A percentile compares a stretch with the other conserved stretches of the same genome.
These are phyloP conservation scores for Metallyticus violacea DNA, from an alignment of 2,888 invertebrate genomes.

Conservation along the genomic window DNA sequence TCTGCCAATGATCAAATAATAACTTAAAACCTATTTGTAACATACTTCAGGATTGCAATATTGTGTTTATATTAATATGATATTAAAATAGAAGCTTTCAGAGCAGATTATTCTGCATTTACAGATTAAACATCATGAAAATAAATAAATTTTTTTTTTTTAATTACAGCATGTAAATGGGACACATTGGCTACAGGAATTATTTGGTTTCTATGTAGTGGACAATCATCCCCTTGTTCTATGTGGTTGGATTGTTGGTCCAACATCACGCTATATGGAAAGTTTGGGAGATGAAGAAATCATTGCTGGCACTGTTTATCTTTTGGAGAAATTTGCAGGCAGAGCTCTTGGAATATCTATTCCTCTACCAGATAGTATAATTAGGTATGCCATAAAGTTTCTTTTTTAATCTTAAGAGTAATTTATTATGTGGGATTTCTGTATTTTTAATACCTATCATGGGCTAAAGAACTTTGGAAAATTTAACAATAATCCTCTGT, in stretches of 20 bases:
- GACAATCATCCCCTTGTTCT: conserved; percentile 61
- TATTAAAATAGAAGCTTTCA: background rate
- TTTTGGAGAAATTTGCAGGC: conserved; percentile 56
- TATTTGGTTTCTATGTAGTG: conserved; percentile 66
- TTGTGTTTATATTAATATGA: too few species aligned
- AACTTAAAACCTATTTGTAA: background rate
- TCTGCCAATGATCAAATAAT: background rate
- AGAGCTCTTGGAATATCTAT: conserved; percentile 50
- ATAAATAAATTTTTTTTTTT: background rate
- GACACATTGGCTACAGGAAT: conserved; percentile 58
- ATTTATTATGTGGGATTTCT: background rate
- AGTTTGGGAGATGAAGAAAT: conserved; percentile 54
- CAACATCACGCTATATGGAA: conserved; percentile 61
- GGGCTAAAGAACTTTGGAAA: too few species aligned
- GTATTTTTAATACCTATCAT: too few species aligned
- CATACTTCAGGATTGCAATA: background rate
- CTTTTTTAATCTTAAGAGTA: background rate
- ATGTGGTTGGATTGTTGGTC: conserved; percentile 66
- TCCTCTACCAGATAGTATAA: conserved; percentile 43
- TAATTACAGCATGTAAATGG: conserved; percentile 42
- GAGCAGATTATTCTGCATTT: background rate
- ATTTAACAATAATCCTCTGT: too few species aligned
- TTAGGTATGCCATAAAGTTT: background rate
- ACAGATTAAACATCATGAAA: too few species aligned
- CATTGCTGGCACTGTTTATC: conserved; percentile 49